Base-by-base conservation (phyloP, 1,140 invertebrate genomes). In the Odontomachus brunneus region DNA sequence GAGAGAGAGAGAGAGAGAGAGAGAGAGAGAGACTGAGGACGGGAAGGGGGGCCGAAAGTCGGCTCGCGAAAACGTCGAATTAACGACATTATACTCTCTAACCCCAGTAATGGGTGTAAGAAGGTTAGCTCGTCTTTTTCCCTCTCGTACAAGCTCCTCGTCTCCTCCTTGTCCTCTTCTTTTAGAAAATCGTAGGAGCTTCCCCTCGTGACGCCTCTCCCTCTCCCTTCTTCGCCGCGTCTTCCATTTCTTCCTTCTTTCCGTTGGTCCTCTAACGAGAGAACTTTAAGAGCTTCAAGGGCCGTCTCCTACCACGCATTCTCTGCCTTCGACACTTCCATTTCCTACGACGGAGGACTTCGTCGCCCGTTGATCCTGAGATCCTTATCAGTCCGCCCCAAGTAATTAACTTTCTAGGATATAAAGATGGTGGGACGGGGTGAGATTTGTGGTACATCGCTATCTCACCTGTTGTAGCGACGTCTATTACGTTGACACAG, bases 41-140 rank as follows among this genome's bases (percentile, higher is more conserved):
- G 17, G 38, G 66, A 63, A 17, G 24, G 57, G 15, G 51, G 17
- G 9, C 38, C 55, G 55, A 67, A 82, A 83, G 53, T 29, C 66
- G 86, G 73, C 76, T 81, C 85, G 84, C 82, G 88, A 89, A 89
- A 90, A 90, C 84, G 84, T 84, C 84, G 84, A 88, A 89, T 90
- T 90, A 90, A 90, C 81, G 89, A 89, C 74, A 84, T 89, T 89
- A 89, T 87, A 82, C 75, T 80, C 83, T 66, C 85, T 84, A 85
- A 89, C 78, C 75, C 65, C 51, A 74, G 65, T 89, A 89, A 89
- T 89, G 86, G 83, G 65, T 82, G 62, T 89, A 88, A 89, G 86
- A 85, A 86, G 88, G 84, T 89, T 89, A 88, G 38, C 82, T 85
- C 73, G 59, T 66, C 87, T 81, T 87, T 88, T 75, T 83, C 59